Evolutionary conservation across 30 jellyfish, hydroid and myxozoan species (phyloP).

Genomic region (Turritopsis dohrnii): DNA sequence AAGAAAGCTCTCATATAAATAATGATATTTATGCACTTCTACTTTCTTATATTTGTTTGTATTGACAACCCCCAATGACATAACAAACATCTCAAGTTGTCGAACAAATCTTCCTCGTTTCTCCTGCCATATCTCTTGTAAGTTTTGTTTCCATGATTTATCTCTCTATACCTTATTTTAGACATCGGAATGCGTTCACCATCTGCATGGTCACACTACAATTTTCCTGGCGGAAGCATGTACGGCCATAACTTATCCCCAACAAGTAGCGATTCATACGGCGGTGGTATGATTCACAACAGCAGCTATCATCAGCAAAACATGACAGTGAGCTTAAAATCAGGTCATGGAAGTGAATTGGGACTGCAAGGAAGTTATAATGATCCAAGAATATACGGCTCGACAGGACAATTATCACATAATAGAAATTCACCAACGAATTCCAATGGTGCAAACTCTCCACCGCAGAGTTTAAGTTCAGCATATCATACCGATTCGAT

Average conservation of each 20-base stretch:
- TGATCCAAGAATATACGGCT: constrained; percentile 71
- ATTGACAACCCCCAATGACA: too few relatives aligned
- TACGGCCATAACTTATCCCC: constrained; percentile 98
- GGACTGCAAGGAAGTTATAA: constrained; percentile 44
- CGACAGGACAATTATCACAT: constrained; percentile 47
- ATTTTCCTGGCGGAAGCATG: constrained; percentile 58
- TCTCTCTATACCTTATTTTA: not conserved
- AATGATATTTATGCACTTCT: not conserved
- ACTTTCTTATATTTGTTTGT: too few relatives aligned
- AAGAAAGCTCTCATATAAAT: not conserved
- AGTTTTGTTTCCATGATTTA: too few relatives aligned
- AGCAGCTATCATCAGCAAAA: constrained; percentile 68
- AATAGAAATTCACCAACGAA: constrained; percentile 28
- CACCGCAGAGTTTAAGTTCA: constrained; percentile 54
- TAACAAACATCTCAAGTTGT: too few relatives aligned
- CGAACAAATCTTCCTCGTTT: too few relatives aligned
- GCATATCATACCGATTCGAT: constrained; percentile 40
- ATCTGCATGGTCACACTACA: constrained; percentile 88
- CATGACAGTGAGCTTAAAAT: constrained; percentile 53
- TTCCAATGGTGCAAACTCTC: constrained; percentile 55
- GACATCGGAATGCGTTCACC: constrained; percentile 96
- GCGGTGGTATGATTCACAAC: constrained; percentile 71
- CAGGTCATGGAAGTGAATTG: constrained; percentile 49
- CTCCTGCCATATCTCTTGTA: too few relatives aligned
- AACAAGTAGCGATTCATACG: constrained; percentile 50